Evolutionary conservation across 1,140 invertebrate genomes (phyloP).

Genomic region (Akabosia matsudoensis): DNA sequence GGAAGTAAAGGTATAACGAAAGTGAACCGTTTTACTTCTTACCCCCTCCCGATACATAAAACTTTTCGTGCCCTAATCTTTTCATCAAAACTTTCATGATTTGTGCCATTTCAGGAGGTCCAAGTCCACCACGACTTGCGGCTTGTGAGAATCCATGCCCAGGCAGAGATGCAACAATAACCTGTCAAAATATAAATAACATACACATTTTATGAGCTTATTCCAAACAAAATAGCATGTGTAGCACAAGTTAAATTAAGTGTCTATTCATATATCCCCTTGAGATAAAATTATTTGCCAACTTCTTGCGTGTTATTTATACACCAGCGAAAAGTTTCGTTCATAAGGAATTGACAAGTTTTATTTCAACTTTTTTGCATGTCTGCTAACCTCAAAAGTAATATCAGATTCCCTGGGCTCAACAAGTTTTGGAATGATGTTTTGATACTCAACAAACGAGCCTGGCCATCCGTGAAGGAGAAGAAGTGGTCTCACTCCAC

Average conservation of each 20-base stretch:
- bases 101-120: slow-evolving; percentile 62
- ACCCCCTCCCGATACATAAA: slow-evolving; percentile 78
- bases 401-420: slow-evolving; percentile 34
- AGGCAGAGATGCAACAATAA: slow-evolving; percentile 74
- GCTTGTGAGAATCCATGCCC: slow-evolving; percentile 81
- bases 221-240: too few species aligned
- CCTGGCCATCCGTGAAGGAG: slow-evolving; percentile 57
- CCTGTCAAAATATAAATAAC: slow-evolving; percentile 53
- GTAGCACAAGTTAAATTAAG: too few species aligned
- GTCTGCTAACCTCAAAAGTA: slow-evolving; percentile 40
- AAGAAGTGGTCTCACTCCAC: neutral
- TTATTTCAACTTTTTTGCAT: slow-evolving; percentile 19
- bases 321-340: too few species aligned
- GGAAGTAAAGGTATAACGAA: neutral
- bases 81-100: slow-evolving; percentile 80
- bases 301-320: too few species aligned
- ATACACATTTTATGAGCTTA: neutral
- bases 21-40: slow-evolving; percentile 61
- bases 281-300: too few species aligned
- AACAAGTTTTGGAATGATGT: slow-evolving; percentile 64
- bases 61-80: slow-evolving; percentile 70
- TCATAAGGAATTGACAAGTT: slow-evolving; percentile 7
- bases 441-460: slow-evolving; percentile 56
- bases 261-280: too few species aligned
- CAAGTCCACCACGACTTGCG: slow-evolving; percentile 61